These are phyloP conservation scores for Chrysotoxum bicinctum DNA, from an alignment of 2,888 invertebrate genomes.

Conservation along the genomic window DNA sequence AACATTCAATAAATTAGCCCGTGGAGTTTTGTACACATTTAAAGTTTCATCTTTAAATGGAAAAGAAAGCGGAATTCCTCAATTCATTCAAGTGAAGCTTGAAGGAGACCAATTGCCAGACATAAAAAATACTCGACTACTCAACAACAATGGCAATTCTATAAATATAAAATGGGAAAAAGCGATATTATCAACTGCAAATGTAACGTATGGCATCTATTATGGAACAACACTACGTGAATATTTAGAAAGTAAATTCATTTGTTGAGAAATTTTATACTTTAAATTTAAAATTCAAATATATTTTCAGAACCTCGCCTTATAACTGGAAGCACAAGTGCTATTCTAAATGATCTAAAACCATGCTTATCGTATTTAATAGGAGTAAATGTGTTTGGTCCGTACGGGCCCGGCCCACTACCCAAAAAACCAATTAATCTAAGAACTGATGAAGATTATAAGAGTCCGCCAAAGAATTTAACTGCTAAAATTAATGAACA, in stretches of 20 bases:
- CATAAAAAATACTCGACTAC: constrained; percentile 59
- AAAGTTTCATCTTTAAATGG: constrained; percentile 83
- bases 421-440: constrained; percentile 82
- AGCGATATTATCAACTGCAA: constrained; percentile 82
- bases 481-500: constrained; percentile 81
- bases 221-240: constrained; percentile 85
- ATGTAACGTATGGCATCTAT: constrained; percentile 86
- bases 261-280: not conserved
- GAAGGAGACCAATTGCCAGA: constrained; percentile 77
- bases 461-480: constrained; percentile 87
- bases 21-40: constrained; percentile 82
- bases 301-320: constrained; percentile 81
- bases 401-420: constrained; percentile 87
- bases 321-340: constrained; percentile 83
- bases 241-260: constrained; percentile 84
- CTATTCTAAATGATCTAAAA: constrained; percentile 85
- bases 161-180: constrained; percentile 84
- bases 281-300: not conserved
- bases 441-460: constrained; percentile 85
- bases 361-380: constrained; percentile 90
- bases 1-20: constrained; percentile 78
- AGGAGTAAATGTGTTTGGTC: constrained; percentile 86
- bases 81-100: constrained; percentile 79
- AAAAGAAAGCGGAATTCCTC: constrained; percentile 81
- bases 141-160: constrained; percentile 35